Evolutionary conservation across 1,140 invertebrate species (phyloP), one percentile per base, ranked within the genome.

Genomic region (Lutraria rhynchaena): DNA sequence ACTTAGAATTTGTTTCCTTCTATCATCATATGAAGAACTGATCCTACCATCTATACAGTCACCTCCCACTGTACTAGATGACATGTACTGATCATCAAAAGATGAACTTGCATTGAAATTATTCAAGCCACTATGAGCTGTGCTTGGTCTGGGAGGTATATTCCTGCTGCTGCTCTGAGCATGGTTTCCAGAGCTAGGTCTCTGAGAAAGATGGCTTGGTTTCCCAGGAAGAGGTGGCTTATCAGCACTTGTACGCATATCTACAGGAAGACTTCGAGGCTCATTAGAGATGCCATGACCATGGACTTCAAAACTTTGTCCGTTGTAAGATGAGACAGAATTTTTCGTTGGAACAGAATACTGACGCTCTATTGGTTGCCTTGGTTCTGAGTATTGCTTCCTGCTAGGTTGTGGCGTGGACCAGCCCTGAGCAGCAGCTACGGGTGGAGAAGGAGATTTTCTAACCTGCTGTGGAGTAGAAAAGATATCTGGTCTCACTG

Each of bases 381-480:
- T 29, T 24, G 57, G 51, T 17, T 76, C 71, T n/a, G 33, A 33
- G 33, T 60, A 83, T 35, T 80, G 80, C 31, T 76, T 81, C 55
- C 76, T 70, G n/a, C 69, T 55, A 41, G 83, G 87, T 41, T 88
- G 85, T 17, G 87, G 87, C 11, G 87, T 88, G 19, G 74, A 77
- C 53, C 55, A 71, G 29, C 17, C 24, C 0, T 41, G 2, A 9
- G 37, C 44, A 60, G 29, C 46, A 17, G 35, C 37, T 19, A 67
- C 55, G 7, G 57, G 63, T 17, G 55, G 63, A 3, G 61, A 69
- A 17, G 71, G 70, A 15, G 81, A 70, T 44, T 67, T 61, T 22
- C 69, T 53, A 13, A 73, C 27, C 41, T 76, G 76, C 17, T 74
- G 58, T 22, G 75, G 44, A 24, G 65, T 76, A 31, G 81, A 55